A percentile compares a stretch with the other conserved stretches of the same genome.
These are phyloP conservation scores for Sebastes fasciatus DNA, from an alignment of 2,113 vertebrate species.

Conservation along the genomic window DNA sequence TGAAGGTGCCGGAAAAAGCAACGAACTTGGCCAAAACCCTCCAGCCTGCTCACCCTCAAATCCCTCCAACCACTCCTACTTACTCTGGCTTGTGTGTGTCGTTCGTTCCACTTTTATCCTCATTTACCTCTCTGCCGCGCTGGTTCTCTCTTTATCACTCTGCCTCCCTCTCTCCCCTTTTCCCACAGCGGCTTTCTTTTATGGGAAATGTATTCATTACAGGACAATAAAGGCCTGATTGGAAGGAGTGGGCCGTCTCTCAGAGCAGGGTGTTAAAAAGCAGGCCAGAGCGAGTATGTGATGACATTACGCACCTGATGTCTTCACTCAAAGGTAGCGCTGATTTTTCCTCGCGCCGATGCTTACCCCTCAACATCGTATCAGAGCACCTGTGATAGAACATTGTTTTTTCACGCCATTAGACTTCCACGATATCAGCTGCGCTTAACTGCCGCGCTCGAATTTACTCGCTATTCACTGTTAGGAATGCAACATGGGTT, in stretches of 20 bases:
- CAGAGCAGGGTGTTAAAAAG: slow-evolving; percentile 30
- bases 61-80: background rate
- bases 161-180: background rate
- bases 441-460: slow-evolving; percentile 23
- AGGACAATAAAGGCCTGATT: slow-evolving; percentile 68
- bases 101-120: slow-evolving; percentile 43
- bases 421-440: slow-evolving; percentile 44
- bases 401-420: slow-evolving; percentile 58
- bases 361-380: slow-evolving; percentile 23
- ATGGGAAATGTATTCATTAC: slow-evolving; percentile 73
- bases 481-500: slow-evolving; percentile 29
- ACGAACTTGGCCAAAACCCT: slow-evolving; percentile 19
- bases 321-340: slow-evolving; percentile 54
- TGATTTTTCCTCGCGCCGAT: slow-evolving; percentile 45
- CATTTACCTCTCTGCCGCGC: slow-evolving; percentile 41
- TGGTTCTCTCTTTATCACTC: slow-evolving; percentile 29
- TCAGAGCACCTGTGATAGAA: slow-evolving; percentile 51
- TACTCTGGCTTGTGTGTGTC: slow-evolving; percentile 30
- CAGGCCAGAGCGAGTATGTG: background rate
- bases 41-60: slow-evolving; percentile 21
- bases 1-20: slow-evolving; percentile 29
- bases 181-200: slow-evolving; percentile 45
- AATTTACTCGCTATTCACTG: slow-evolving; percentile 25
- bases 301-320: slow-evolving; percentile 63
- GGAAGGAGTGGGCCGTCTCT: slow-evolving; percentile 50